These are phyloP conservation scores for Nematolebias whitei DNA, from an alignment of 2,113 vertebrate species.

Conservation along the genomic window DNA sequence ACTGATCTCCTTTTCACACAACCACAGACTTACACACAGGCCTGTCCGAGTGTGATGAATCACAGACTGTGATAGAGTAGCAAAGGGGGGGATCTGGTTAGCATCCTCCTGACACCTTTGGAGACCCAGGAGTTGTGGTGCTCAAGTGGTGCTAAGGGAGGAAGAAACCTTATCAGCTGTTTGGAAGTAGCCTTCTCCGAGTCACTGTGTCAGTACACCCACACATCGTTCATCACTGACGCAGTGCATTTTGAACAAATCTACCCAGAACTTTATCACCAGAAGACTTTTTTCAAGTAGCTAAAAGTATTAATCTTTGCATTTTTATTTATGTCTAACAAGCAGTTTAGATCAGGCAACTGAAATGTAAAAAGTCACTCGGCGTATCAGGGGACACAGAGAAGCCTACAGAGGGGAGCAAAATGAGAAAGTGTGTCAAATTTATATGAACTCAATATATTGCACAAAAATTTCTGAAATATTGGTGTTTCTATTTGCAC, in stretches of 20 bases:
- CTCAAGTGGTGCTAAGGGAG: constrained; percentile 63
- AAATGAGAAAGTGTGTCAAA: too few relatives aligned
- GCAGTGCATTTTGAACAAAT: not conserved
- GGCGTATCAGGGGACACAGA: too few relatives aligned
- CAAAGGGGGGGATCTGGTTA: constrained; percentile 45
- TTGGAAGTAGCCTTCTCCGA: constrained; percentile 35
- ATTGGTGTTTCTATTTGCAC: too few relatives aligned
- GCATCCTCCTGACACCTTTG: constrained; percentile 52
- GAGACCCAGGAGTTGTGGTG: constrained; percentile 54
- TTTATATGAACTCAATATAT: too few relatives aligned
- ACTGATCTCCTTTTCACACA: not conserved
- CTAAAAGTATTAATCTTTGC: not conserved
- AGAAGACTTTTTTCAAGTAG: not conserved
- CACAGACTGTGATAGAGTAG: constrained; percentile 36
- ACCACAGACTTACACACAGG: not conserved
- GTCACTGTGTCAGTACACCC: constrained; percentile 41
- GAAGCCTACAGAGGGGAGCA: too few relatives aligned
- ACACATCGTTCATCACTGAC: constrained; percentile 42
- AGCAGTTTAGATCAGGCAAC: not conserved
- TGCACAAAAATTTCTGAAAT: too few relatives aligned
- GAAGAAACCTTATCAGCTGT: constrained; percentile 70
- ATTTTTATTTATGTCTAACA: not conserved
- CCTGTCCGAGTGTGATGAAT: constrained; percentile 41
- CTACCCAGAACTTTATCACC: not conserved
- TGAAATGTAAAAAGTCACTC: not conserved